These are phyloP conservation scores for Phalloptychus januarius DNA, from an alignment of 2,797 vertebrate genomes.

Conservation along the genomic window DNA sequence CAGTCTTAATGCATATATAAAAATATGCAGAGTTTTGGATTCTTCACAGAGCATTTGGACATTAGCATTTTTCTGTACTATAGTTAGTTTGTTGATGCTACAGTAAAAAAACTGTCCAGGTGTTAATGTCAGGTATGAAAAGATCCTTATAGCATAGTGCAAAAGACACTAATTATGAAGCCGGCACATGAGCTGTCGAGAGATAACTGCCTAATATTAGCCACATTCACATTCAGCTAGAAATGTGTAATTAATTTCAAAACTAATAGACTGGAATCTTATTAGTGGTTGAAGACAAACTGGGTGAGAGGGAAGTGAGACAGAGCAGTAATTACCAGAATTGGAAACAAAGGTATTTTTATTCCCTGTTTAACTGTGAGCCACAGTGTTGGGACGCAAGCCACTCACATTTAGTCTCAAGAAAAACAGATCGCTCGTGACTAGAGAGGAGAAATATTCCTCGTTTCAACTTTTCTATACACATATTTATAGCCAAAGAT, in stretches of 20 bases:
- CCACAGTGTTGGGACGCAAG: slow-evolving; percentile 39
- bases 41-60: background rate
- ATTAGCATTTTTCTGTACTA: slow-evolving; percentile 2
- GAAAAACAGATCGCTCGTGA: slow-evolving; percentile 34
- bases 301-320: slow-evolving; percentile 38
- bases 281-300: slow-evolving; percentile 62
- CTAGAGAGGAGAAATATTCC: slow-evolving; percentile 44
- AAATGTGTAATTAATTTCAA: slow-evolving; percentile 63
- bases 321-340: slow-evolving; percentile 57
- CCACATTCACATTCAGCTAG: slow-evolving; percentile 33
- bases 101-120: slow-evolving; percentile 16
- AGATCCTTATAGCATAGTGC: slow-evolving; percentile 28
- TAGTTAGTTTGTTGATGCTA: background rate
- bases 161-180: slow-evolving; percentile 49
- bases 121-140: slow-evolving; percentile 56
- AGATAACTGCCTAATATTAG: slow-evolving; percentile 55
- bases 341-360: slow-evolving; percentile 61
- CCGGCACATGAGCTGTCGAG: slow-evolving; percentile 23
- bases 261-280: slow-evolving; percentile 63
- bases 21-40: background rate
- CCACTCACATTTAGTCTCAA: slow-evolving; percentile 45
- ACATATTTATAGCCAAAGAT: slow-evolving; percentile 56
- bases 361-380: slow-evolving; percentile 50
- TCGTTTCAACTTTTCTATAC: slow-evolving; percentile 43
- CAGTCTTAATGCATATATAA: background rate